These are phyloP conservation scores for Myoxocephalus aenaeus DNA, from an alignment of 2,797 vertebrate genomes.

Conservation along the genomic window DNA sequence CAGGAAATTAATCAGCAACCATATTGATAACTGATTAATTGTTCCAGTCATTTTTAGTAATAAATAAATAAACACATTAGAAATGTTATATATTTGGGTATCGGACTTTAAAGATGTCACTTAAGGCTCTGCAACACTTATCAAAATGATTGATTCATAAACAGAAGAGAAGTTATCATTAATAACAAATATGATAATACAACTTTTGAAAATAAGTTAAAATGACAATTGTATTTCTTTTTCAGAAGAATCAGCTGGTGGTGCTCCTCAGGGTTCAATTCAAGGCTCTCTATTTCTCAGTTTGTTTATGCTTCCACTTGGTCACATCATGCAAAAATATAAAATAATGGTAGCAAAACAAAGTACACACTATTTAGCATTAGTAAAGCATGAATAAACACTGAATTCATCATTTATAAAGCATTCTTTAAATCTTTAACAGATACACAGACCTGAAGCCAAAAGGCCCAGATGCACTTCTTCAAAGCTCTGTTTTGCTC, in stretches of 20 bases:
- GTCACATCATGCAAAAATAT: neutral
- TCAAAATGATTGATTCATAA: neutral
- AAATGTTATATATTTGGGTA: neutral
- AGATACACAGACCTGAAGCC: constrained; percentile 1
- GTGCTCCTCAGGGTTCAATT: constrained; percentile 5
- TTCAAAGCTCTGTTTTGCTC: neutral
- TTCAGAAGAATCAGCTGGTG: neutral
- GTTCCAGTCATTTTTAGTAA: neutral
- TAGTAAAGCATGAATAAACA: too few species aligned
- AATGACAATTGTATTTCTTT: neutral
- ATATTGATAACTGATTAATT: constrained; percentile 23
- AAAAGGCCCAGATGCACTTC: neutral
- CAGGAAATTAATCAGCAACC: constrained; percentile 3
- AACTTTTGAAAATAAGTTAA: neutral
- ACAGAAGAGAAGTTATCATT: neutral
- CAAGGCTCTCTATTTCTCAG: neutral
- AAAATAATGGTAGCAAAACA: neutral
- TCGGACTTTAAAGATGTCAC: neutral
- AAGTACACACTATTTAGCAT: too few species aligned
- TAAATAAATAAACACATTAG: neutral
- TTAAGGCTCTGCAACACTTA: neutral
- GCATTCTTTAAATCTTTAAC: neutral
- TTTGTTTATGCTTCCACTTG: neutral
- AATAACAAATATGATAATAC: neutral
- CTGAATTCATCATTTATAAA: too few species aligned